Evolutionary conservation across 2,888 invertebrate species (phyloP).

Genomic region (Rotaria macrura): DNA sequence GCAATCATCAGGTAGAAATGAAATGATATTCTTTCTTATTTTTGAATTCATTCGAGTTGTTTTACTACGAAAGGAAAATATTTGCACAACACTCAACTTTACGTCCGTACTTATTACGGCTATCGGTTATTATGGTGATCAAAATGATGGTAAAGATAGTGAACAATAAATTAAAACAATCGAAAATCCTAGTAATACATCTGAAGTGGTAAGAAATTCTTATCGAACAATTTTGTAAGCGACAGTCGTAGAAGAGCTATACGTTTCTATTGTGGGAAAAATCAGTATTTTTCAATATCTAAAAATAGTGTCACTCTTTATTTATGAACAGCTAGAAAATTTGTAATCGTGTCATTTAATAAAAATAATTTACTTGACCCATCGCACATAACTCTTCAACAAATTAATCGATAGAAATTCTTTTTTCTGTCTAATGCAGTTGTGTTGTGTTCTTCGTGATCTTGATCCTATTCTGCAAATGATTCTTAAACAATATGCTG

Average conservation of each 20-base stretch:
- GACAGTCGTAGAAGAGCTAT: too few relatives aligned
- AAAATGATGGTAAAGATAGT: not conserved
- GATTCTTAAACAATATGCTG: not conserved
- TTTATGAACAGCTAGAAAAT: too few relatives aligned
- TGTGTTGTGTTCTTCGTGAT: not conserved
- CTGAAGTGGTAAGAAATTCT: not conserved
- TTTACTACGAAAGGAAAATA: not conserved
- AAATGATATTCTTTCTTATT: too few relatives aligned
- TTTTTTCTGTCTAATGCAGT: not conserved
- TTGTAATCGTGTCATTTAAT: too few relatives aligned
- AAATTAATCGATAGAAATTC: too few relatives aligned
- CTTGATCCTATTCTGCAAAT: constrained; percentile 2
- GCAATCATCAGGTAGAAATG: not conserved
- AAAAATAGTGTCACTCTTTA: too few relatives aligned
- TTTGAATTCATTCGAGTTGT: not conserved
- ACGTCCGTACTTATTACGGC: not conserved
- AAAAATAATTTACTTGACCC: too few relatives aligned
- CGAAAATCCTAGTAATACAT: not conserved
- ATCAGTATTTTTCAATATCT: too few relatives aligned
- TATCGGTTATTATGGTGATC: not conserved
- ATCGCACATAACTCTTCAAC: too few relatives aligned
- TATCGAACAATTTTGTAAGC: too few relatives aligned
- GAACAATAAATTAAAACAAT: not conserved
- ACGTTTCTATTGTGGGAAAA: too few relatives aligned
- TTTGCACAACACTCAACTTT: not conserved